A percentile compares a stretch with the other conserved stretches of the same genome.
Evolutionary conservation across 1,140 invertebrate species (phyloP).

Genomic region (Luehdorfia chinensis): DNA sequence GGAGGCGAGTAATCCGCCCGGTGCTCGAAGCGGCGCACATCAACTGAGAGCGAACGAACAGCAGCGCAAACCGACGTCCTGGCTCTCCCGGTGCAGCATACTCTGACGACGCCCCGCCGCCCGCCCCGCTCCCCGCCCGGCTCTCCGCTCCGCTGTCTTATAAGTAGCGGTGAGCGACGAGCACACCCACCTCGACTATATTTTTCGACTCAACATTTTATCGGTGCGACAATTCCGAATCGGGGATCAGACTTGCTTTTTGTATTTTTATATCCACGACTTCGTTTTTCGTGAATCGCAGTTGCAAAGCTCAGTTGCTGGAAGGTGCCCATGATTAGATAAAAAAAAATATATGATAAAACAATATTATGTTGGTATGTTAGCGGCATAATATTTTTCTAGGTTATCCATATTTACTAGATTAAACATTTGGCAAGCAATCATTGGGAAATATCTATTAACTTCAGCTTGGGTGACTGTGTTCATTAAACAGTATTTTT

Average conservation of each 20-base stretch:
- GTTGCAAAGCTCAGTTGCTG: slow-evolving; percentile 23
- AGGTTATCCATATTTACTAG: slow-evolving; percentile 20
- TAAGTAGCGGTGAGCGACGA: slow-evolving; percentile 22
- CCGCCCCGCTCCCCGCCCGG: slow-evolving; percentile 23
- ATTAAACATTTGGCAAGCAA: slow-evolving; percentile 18
- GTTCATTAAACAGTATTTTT: slow-evolving; percentile 36
- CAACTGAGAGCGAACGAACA: slow-evolving; percentile 84
- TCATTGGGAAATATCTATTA: slow-evolving; percentile 24
- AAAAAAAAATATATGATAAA: slow-evolving; percentile 1
- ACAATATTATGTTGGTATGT: slow-evolving; percentile 5
- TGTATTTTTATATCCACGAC: slow-evolving; percentile 73
- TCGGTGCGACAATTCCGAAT: slow-evolving; percentile 49
- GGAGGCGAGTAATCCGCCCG: slow-evolving; percentile 89
- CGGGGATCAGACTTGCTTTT: slow-evolving; percentile 65
- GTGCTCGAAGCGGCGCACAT: slow-evolving; percentile 81
- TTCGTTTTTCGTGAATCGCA: slow-evolving; percentile 31
- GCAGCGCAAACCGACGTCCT: slow-evolving; percentile 84
- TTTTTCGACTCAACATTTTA: slow-evolving; percentile 67
- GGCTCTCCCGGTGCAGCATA: slow-evolving; percentile 84
- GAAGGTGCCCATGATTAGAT: slow-evolving; percentile 16
- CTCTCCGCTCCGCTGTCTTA: slow-evolving; percentile 25
- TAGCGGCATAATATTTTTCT: slow-evolving; percentile 11
- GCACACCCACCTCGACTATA: slow-evolving; percentile 56
- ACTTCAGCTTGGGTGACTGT: slow-evolving; percentile 18
- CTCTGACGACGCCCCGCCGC: slow-evolving; percentile 80